Percentiles rank a stretch among this genome's conserved stretches.
Conservation (phyloP, 2,888 invertebrate species). For the Epinotia bilunana region DNA sequence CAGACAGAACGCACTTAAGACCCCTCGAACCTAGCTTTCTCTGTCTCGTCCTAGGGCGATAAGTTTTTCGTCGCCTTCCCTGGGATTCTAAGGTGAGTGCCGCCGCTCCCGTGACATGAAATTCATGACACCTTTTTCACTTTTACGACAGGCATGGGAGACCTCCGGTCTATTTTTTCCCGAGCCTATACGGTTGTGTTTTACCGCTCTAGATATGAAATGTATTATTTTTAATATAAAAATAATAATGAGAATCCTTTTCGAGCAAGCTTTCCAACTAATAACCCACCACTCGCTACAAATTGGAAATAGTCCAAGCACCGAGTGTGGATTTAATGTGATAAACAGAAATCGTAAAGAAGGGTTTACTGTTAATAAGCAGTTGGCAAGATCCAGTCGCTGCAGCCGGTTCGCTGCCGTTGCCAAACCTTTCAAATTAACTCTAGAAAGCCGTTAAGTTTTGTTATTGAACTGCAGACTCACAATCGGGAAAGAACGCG, state of each 20-base stretch:
- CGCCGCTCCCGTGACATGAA: too few species aligned
- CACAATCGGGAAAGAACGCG: conserved; percentile 5
- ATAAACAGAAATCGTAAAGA: conserved; percentile 61
- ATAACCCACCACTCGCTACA: conserved; percentile 47
- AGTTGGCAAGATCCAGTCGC: conserved; percentile 52
- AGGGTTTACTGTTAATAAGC: conserved; percentile 58
- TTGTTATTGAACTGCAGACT: conserved; percentile 5
- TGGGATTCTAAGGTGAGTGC: too few species aligned
- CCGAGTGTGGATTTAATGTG: conserved; percentile 56
- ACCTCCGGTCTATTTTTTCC: too few species aligned
- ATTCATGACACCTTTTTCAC: too few species aligned
- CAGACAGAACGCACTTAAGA: too few species aligned
- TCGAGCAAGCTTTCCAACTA: conserved; percentile 6
- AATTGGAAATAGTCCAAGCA: conserved; percentile 61
- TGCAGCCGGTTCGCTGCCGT: conserved; percentile 48
- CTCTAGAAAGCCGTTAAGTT: conserved; percentile 34
- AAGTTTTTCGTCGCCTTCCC: too few species aligned
- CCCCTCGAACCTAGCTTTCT: too few species aligned
- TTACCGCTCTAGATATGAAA: too few species aligned
- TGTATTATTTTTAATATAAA: too few species aligned
- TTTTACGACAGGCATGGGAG: too few species aligned
- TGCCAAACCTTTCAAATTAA: conserved; percentile 49
- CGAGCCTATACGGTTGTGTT: too few species aligned
- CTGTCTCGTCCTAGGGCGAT: too few species aligned
- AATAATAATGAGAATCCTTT: neutral